Percentiles rank a stretch among this genome's conserved stretches.
phyloP scores from a whole-genome alignment of 2,888 invertebrate genomes.

The Reticulitermes lucifugus region DNA sequence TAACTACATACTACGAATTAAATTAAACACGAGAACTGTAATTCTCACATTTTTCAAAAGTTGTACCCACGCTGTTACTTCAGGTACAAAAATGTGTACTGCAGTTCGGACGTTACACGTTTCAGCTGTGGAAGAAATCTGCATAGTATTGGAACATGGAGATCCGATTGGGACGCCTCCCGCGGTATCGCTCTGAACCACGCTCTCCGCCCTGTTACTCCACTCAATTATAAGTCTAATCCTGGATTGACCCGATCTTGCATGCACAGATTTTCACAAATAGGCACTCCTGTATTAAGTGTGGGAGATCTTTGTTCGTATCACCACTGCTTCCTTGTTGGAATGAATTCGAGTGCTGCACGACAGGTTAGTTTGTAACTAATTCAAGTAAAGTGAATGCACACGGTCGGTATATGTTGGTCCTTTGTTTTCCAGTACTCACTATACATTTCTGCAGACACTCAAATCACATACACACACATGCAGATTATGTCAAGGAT shows the following conservation, averaged over 20 bases:
- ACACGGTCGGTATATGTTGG: neutral
- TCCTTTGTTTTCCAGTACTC: too few species aligned
- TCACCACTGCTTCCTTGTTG: neutral
- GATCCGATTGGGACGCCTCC: neutral
- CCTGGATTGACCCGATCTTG: conserved; percentile 8
- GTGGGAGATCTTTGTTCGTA: neutral
- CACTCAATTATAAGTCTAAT: conserved; percentile 13
- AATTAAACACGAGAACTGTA: too few species aligned
- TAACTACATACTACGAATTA: too few species aligned
- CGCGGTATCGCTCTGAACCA: conserved; percentile 9
- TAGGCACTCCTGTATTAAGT: neutral
- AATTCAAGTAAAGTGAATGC: neutral
- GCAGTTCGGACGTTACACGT: neutral
- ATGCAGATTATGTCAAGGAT: too few species aligned
- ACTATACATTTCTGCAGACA: too few species aligned
- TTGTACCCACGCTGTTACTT: too few species aligned
- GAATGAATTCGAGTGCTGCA: neutral
- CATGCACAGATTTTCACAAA: neutral
- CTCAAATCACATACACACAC: too few species aligned
- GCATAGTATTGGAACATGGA: neutral
- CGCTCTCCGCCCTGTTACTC: neutral
- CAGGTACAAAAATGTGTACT: neutral
- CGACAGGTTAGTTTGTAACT: neutral
- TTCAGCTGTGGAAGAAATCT: neutral
- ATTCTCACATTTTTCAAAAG: too few species aligned